A percentile compares a stretch with the other conserved stretches of the same genome.
phyloP scores from a whole-genome alignment of 2,888 invertebrate genomes.

The Epinotia ramella region DNA sequence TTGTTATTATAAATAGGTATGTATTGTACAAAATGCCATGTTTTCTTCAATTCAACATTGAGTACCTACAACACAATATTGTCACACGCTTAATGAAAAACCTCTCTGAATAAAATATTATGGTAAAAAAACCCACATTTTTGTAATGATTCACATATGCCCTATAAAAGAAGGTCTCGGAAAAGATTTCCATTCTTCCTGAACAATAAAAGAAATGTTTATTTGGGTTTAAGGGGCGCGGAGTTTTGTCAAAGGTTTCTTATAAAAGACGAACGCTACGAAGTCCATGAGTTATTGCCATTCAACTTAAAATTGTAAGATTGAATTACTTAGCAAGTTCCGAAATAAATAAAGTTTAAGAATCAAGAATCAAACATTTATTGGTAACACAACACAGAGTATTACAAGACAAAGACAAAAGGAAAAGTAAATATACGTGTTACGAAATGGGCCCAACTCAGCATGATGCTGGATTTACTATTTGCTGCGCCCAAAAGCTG shows the following conservation, averaged over 20 bases:
- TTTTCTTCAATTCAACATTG: slow-evolving; percentile 5
- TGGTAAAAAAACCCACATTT: slow-evolving; percentile 49
- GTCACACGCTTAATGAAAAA: slow-evolving; percentile 24
- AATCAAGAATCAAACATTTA: too few relatives aligned
- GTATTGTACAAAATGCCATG: not conserved
- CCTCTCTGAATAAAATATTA: slow-evolving; percentile 35
- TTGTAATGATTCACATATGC: slow-evolving; percentile 56
- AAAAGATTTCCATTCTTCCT: slow-evolving; percentile 48
- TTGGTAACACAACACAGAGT: too few relatives aligned
- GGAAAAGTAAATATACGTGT: too few relatives aligned
- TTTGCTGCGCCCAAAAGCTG: not conserved
- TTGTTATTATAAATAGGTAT: too few relatives aligned
- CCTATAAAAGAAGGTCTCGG: slow-evolving; percentile 41
- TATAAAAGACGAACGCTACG: slow-evolving; percentile 17
- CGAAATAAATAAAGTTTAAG: not conserved
- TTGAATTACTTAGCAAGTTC: not conserved
- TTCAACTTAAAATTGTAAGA: not conserved
- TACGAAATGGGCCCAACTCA: too few relatives aligned
- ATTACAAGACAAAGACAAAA: too few relatives aligned
- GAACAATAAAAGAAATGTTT: slow-evolving; percentile 49
- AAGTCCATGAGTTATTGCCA: slow-evolving; percentile 5
- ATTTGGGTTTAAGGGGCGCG: slow-evolving; percentile 47
- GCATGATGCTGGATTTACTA: too few relatives aligned
- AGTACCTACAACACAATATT: slow-evolving; percentile 7
- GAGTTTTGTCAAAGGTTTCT: slow-evolving; percentile 39